A percentile compares a stretch with the other conserved stretches of the same genome.
Evolutionary conservation across 1,140 invertebrate species (phyloP).

Genomic region (Drosophila ogumai): DNA sequence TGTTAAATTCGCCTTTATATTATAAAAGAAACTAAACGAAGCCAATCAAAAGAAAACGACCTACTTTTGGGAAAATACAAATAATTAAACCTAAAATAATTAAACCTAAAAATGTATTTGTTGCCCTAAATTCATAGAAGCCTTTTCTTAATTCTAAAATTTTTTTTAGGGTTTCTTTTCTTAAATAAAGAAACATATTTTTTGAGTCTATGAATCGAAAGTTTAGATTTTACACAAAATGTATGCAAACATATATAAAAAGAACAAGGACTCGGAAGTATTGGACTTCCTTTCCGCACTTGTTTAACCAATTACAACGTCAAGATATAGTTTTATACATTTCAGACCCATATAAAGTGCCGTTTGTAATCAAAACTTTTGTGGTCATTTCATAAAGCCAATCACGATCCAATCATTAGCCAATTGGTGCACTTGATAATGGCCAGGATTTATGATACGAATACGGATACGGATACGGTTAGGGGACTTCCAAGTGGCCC

Average conservation of each 20-base stretch:
- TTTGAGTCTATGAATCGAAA: neutral
- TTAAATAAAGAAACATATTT: too few species aligned
- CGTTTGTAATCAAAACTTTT: constrained; percentile 1
- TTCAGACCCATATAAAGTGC: constrained; percentile 66
- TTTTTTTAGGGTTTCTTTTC: too few species aligned
- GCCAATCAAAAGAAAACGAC: too few species aligned
- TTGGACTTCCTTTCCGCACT: neutral
- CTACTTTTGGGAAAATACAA: too few species aligned
- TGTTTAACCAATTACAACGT: constrained; percentile 61
- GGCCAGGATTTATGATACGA: constrained; percentile 50
- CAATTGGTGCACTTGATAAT: constrained; percentile 75
- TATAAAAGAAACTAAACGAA: too few species aligned
- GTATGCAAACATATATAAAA: constrained; percentile 12
- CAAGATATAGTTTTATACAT: constrained; percentile 64
- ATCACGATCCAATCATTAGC: constrained; percentile 52
- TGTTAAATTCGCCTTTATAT: too few species aligned
- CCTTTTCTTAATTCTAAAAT: too few species aligned
- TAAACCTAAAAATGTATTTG: too few species aligned
- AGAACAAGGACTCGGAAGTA: constrained; percentile 15
- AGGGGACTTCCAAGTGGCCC: constrained; percentile 49
- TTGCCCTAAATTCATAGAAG: too few species aligned
- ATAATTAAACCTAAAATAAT: too few species aligned
- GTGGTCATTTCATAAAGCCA: constrained; percentile 5
- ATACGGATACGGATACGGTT: constrained; percentile 42
- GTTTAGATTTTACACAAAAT: neutral